Evolutionary conservation across 2,888 invertebrate genomes (phyloP).

Genomic region (Terebella lapidaria): DNA sequence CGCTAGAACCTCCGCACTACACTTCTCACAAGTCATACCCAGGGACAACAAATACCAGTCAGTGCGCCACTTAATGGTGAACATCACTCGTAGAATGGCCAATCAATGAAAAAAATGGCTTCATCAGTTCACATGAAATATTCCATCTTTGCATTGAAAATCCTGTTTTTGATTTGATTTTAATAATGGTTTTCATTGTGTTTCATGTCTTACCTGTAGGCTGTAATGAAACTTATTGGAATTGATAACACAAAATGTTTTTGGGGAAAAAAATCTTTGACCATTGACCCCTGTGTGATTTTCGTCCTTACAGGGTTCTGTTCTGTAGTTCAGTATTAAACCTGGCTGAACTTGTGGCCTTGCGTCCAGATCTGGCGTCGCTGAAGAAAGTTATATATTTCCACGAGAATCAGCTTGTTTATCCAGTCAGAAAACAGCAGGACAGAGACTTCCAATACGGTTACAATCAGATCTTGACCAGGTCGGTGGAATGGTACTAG

Average conservation of each 20-base stretch:
- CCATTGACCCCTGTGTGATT: neutral
- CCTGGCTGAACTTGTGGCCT: constrained; percentile 65
- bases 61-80: too few relatives aligned
- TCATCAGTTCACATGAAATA: too few relatives aligned
- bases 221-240: too few relatives aligned
- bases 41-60: constrained; percentile 39
- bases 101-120: too few relatives aligned
- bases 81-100: too few relatives aligned
- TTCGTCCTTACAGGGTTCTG: constrained; percentile 54
- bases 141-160: neutral
- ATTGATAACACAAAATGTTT: neutral
- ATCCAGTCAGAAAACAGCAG: constrained; percentile 65
- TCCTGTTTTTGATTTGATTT: neutral
- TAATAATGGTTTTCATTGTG: too few relatives aligned
- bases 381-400: constrained; percentile 69
- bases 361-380: constrained; percentile 62
- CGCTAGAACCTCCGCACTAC: constrained; percentile 65
- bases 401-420: constrained; percentile 72
- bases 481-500: constrained; percentile 14
- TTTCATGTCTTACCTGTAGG: too few relatives aligned
- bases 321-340: constrained; percentile 69
- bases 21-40: constrained; percentile 61
- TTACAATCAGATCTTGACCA: constrained; percentile 68
- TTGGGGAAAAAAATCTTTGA: neutral
- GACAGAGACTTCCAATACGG: constrained; percentile 72